Evolutionary conservation across 1,140 invertebrate species (phyloP).

Genomic region (Leptinotarsa defecta): DNA sequence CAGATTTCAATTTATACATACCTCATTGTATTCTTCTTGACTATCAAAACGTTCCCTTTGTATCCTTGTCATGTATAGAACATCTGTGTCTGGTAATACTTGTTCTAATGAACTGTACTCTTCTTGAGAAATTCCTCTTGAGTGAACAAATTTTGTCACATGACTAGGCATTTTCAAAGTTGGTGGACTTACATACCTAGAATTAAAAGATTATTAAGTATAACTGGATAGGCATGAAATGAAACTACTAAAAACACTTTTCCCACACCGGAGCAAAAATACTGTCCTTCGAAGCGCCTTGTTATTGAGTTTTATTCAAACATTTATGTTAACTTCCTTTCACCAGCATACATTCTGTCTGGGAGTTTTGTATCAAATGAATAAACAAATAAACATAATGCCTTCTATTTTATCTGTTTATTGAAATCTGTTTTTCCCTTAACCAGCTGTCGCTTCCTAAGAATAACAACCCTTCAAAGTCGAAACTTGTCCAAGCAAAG

Average conservation of each 20-base stretch:
- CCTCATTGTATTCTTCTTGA: conserved; percentile 85
- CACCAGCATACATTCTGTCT: too few species aligned
- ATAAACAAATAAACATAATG: too few species aligned
- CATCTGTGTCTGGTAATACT: conserved; percentile 90
- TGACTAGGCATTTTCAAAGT: conserved; percentile 89
- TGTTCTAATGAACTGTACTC: conserved; percentile 76
- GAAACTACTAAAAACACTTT: neutral
- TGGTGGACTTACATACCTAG: conserved; percentile 83
- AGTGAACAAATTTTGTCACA: conserved; percentile 77
- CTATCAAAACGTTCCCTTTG: conserved; percentile 90
- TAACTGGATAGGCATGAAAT: neutral
- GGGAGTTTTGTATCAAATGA: too few species aligned
- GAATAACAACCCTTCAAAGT: too few species aligned
- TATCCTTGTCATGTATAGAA: conserved; percentile 97
- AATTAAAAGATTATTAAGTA: neutral
- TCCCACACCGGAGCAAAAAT: too few species aligned
- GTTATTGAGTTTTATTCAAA: too few species aligned
- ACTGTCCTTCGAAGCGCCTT: too few species aligned
- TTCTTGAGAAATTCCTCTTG: conserved; percentile 81
- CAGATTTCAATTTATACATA: conserved; percentile 52
- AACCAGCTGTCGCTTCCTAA: too few species aligned
- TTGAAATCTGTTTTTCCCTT: too few species aligned
- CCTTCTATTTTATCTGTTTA: too few species aligned
- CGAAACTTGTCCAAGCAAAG: too few species aligned
- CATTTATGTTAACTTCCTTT: too few species aligned